These are phyloP conservation scores for Apteryx owenii DNA, from an alignment of 2,113 vertebrate genomes.

Conservation along the genomic window DNA sequence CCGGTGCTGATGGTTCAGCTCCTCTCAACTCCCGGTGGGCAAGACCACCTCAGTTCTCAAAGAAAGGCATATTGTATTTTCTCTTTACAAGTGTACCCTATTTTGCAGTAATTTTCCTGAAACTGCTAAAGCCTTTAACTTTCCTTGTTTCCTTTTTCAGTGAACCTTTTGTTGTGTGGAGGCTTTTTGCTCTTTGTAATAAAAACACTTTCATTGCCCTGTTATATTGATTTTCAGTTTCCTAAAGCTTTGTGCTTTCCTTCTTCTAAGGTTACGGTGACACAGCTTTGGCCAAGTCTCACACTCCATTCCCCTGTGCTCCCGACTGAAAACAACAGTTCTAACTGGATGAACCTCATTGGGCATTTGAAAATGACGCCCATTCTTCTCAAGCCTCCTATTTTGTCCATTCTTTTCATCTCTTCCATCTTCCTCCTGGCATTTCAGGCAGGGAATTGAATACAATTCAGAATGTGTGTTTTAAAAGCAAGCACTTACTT, in stretches of 20 bases:
- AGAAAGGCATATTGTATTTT: not conserved
- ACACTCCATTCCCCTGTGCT: not conserved
- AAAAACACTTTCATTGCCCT: slow-evolving; percentile 21
- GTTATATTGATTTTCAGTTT: slow-evolving; percentile 32
- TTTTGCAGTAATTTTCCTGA: not conserved
- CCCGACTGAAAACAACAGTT: not conserved
- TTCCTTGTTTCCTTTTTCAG: not conserved
- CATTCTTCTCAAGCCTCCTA: not conserved
- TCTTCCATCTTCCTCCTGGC: not conserved
- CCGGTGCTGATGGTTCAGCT: not conserved
- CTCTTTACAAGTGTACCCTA: not conserved
- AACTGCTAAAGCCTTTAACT: not conserved
- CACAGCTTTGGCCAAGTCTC: not conserved
- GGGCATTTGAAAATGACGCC: not conserved
- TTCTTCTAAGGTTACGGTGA: not conserved
- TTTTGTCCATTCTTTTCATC: not conserved
- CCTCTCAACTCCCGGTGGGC: not conserved
- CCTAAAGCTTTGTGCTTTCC: slow-evolving; percentile 7
- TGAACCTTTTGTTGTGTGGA: not conserved
- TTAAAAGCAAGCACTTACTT: not conserved
- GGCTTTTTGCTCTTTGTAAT: slow-evolving; percentile 21
- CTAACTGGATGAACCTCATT: not conserved
- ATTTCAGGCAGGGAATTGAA: not conserved
- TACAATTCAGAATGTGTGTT: not conserved
- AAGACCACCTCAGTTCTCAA: not conserved